Conservation (phyloP, 1,140 invertebrate genomes). For the Babylonia areolata region DNA sequence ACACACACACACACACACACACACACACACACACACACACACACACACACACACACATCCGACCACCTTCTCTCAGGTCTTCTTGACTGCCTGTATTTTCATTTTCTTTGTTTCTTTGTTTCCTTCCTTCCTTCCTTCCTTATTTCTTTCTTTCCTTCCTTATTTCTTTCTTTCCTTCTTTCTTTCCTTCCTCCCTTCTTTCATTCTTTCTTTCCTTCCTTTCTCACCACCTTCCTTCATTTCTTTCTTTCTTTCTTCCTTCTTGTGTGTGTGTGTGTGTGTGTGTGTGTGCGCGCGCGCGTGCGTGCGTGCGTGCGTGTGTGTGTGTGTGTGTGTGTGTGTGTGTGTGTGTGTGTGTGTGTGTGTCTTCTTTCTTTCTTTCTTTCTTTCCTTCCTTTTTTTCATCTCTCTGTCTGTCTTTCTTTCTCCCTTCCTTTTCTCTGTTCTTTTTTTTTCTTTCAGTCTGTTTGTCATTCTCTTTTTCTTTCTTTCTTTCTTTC, state of each 20-base stretch:
- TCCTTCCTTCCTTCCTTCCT: not conserved
- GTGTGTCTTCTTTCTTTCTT: not conserved
- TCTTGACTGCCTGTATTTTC: no score
- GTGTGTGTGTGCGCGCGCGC: not conserved
- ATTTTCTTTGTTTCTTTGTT: not conserved
- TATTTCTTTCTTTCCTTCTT: no score
- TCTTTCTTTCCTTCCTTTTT: not conserved
- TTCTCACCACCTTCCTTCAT: no score
- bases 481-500: not conserved
- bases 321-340: not conserved
- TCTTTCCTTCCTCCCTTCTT: no score
- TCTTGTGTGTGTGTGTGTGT: not conserved
- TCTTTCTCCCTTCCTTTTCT: not conserved
- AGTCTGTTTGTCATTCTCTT: not conserved
- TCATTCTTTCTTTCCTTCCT: no score
- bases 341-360: slow-evolving; percentile 10
- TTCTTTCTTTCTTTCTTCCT: no score
- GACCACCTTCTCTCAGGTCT: no score
- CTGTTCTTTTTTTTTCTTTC: not conserved
- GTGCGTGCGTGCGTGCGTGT: no score
- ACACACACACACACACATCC: no score
- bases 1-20: no score
- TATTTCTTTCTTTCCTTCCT: no score
- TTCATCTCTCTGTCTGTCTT: not conserved
- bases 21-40: no score